A percentile compares a stretch with the other conserved stretches of the same genome.
Evolutionary conservation across 1,140 invertebrate genomes (phyloP).

Genomic region (Lepidurus arcticus): DNA sequence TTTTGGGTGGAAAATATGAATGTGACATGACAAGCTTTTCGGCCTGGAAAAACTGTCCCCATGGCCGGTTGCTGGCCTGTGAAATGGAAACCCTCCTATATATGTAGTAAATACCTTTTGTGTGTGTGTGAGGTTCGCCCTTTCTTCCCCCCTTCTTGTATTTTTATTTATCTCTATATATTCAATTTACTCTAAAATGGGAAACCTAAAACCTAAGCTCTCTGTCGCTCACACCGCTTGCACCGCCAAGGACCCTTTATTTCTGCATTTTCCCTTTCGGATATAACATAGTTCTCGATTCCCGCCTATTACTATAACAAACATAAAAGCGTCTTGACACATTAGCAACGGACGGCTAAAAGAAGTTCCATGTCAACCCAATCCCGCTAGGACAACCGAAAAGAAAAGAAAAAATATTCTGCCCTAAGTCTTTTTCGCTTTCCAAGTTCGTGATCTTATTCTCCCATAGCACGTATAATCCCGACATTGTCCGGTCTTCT

Average conservation of each 20-base stretch:
- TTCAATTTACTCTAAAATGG: background rate
- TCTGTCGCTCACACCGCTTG: too few relatives aligned
- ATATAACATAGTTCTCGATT: background rate
- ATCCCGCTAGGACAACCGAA: background rate
- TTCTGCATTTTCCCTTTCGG: background rate
- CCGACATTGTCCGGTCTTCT: background rate
- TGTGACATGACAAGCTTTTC: conserved; percentile 21
- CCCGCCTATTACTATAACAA: background rate
- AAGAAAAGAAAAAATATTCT: conserved; percentile 25
- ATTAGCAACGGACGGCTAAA: conserved; percentile 13
- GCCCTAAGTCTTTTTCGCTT: background rate
- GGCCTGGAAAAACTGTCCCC: conserved; percentile 17
- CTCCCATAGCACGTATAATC: background rate
- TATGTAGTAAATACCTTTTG: background rate
- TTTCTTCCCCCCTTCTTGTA: background rate
- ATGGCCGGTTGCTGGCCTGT: conserved; percentile 17
- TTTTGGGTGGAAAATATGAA: background rate
- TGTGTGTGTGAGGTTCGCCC: background rate
- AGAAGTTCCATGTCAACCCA: conserved; percentile 18
- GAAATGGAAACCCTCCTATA: conserved; percentile 4
- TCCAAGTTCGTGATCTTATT: background rate
- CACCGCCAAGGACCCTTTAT: background rate
- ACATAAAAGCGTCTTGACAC: background rate
- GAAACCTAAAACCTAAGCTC: too few relatives aligned
- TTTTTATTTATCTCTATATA: background rate